Conservation (phyloP, 2,797 vertebrate genomes). For the Pangasius mekongensis region DNA sequence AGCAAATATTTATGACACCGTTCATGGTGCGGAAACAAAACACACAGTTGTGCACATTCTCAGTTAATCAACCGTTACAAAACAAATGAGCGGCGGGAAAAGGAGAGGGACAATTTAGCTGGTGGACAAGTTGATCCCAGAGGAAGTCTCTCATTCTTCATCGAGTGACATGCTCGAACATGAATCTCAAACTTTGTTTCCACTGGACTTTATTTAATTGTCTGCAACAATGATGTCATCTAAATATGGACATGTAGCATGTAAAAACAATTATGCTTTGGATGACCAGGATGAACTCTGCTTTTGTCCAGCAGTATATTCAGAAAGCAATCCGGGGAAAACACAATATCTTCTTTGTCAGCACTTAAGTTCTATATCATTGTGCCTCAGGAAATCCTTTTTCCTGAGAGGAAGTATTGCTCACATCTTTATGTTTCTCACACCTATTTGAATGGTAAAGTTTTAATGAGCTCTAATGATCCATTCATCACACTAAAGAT, state of each 20-base stretch:
- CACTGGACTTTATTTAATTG: conserved; percentile 34
- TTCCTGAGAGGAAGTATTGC: conserved; percentile 81
- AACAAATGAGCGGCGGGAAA: conserved; percentile 65
- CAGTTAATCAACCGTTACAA: conserved; percentile 77
- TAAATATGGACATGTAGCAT: conserved; percentile 59
- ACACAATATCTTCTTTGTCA: conserved; percentile 83
- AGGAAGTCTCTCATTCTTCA: conserved; percentile 58
- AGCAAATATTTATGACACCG: conserved; percentile 79
- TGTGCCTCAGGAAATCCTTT: conserved; percentile 82
- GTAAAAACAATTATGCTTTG: conserved; percentile 65
- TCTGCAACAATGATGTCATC: conserved; percentile 62
- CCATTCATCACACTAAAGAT: neutral
- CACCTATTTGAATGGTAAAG: conserved; percentile 54
- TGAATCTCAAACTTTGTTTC: conserved; percentile 33
- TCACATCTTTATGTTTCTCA: conserved; percentile 66
- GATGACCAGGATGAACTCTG: conserved; percentile 70
- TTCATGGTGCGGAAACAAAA: conserved; percentile 77
- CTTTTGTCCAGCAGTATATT: conserved; percentile 72
- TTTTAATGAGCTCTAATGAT: conserved; percentile 46
- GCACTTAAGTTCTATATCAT: conserved; percentile 83
- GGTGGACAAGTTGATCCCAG: conserved; percentile 59
- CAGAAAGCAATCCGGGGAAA: conserved; percentile 79
- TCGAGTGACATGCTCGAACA: conserved; percentile 41
- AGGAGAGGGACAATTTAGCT: conserved; percentile 48
- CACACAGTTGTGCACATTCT: conserved; percentile 73